These are phyloP conservation scores for Trichosurus vulpecula DNA, from an alignment of 2,797 vertebrate species.

Conservation along the genomic window DNA sequence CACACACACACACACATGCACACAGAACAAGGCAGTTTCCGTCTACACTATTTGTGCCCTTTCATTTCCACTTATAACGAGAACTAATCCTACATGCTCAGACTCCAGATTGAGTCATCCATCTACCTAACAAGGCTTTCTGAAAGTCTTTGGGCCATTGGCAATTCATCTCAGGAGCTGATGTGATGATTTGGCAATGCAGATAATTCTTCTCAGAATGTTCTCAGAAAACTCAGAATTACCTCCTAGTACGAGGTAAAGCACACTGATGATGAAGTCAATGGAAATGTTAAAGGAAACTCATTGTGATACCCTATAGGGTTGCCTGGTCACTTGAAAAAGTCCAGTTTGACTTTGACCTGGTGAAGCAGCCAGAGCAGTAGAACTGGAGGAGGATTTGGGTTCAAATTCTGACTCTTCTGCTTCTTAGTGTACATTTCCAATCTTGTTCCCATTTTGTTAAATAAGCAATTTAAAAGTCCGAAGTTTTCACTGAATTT, in stretches of 20 bases:
- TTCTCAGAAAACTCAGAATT: not conserved
- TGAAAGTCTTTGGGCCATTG: slow-evolving; percentile 10
- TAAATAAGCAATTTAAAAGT: not conserved
- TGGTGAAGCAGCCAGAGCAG: not conserved
- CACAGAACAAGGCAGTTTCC: not conserved
- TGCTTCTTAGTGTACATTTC: not conserved
- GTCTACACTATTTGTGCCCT: not conserved
- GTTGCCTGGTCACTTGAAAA: not conserved
- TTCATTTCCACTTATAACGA: not conserved
- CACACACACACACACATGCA: not conserved
- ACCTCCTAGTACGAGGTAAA: not conserved
- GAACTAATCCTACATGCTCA: not conserved
- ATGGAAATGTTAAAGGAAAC: slow-evolving; percentile 29
- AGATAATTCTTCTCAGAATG: slow-evolving; percentile 4
- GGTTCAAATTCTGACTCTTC: not conserved
- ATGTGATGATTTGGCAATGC: slow-evolving; percentile 37
- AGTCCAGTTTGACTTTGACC: slow-evolving; percentile 3
- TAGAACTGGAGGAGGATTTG: not conserved
- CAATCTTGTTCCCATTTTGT: not conserved
- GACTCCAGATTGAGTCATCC: not conserved
- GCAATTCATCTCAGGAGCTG: not conserved
- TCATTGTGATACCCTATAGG: slow-evolving; percentile 25
- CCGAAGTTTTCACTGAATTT: not conserved
- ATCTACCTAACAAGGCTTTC: slow-evolving; percentile 3
- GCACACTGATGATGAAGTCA: slow-evolving; percentile 31